A percentile compares a stretch with the other conserved stretches of the same genome.
Conservation (phyloP, 2,888 invertebrate genomes). For the Pecten maximus region DNA sequence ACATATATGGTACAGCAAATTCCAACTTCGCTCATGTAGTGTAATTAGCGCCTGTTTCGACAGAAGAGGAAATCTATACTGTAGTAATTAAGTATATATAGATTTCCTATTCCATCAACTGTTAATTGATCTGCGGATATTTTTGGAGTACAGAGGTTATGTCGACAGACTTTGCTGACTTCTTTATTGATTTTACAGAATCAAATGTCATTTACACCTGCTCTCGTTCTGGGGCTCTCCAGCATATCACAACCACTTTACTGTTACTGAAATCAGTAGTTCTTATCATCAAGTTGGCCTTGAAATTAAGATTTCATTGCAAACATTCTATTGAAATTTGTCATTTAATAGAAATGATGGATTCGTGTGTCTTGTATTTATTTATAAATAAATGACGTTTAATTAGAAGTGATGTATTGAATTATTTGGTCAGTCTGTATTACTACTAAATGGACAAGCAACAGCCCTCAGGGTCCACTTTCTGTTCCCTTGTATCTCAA, state of each 20-base stretch:
- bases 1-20: not conserved
- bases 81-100: not conserved
- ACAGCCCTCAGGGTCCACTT: not conserved
- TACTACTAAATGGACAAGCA: not conserved
- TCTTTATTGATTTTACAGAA: not conserved
- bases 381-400: not conserved
- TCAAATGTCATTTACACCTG: conserved; percentile 13
- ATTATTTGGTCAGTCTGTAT: too few species aligned
- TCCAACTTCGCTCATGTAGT: not conserved
- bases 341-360: not conserved
- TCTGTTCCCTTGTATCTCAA: not conserved
- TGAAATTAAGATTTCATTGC: not conserved
- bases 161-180: not conserved
- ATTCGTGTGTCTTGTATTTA: not conserved
- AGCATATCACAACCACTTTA: not conserved
- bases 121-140: not conserved
- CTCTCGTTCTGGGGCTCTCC: not conserved
- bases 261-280: not conserved
- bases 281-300: not conserved
- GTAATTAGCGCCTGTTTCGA: not conserved
- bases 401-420: too few species aligned
- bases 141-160: not conserved
- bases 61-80: not conserved
- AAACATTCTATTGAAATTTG: not conserved
- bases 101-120: not conserved